Conservation (phyloP, 2,888 invertebrate genomes). For the Drosophila mercatorum region DNA sequence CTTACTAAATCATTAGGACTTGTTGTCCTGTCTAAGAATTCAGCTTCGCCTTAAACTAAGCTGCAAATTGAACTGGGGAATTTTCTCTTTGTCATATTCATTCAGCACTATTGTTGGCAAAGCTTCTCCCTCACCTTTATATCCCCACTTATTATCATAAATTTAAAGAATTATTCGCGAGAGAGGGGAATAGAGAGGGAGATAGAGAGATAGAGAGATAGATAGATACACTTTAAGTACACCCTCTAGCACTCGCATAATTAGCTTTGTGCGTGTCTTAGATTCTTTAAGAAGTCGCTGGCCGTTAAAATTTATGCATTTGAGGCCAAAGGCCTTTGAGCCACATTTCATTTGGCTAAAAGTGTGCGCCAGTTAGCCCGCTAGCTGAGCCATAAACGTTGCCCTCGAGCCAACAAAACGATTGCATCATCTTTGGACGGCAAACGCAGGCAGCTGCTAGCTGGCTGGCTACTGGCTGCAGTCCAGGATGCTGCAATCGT, state of each 20-base stretch:
- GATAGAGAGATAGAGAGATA: neutral
- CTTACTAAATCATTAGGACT: neutral
- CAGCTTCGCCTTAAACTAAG: neutral
- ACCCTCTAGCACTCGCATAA: constrained; percentile 46
- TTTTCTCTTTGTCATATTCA: neutral
- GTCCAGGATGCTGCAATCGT: constrained; percentile 27
- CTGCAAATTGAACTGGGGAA: neutral
- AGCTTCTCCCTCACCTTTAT: neutral
- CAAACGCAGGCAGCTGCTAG: constrained; percentile 16
- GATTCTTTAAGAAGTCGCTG: constrained; percentile 26
- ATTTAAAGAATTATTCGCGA: neutral
- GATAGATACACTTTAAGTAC: constrained; percentile 24
- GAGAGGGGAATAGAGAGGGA: neutral
- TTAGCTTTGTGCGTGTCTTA: constrained; percentile 43
- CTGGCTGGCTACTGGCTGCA: constrained; percentile 21
- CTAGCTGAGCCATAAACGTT: constrained; percentile 53
- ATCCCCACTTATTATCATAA: constrained; percentile 14
- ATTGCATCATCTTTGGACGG: constrained; percentile 56
- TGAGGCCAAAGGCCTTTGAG: constrained; percentile 49
- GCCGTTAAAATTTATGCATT: constrained; percentile 32
- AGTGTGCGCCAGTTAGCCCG: constrained; percentile 44
- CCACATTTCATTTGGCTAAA: constrained; percentile 74
- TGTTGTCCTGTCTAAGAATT: neutral
- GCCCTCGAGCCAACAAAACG: constrained; percentile 65
- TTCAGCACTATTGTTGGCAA: neutral